Evolutionary conservation across 2,888 invertebrate species (phyloP).

Genomic region (Eupithecia subumbrata): DNA sequence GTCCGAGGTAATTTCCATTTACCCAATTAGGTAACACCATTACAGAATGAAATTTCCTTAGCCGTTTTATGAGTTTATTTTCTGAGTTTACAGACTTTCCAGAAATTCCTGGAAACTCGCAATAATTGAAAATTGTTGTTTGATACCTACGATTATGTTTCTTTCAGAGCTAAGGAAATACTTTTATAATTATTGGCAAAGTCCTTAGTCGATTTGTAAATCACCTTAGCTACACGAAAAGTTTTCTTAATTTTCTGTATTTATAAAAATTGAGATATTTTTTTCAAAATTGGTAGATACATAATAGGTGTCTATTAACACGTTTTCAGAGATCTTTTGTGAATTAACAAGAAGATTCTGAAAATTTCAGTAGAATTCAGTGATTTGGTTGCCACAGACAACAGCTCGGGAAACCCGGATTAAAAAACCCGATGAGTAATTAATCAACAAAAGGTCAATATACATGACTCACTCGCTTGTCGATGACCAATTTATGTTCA

Average conservation of each 20-base stretch:
- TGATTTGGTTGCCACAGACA: not conserved
- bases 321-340: not conserved
- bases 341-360: not conserved
- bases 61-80: conserved; percentile 32
- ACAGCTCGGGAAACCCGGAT: conserved; percentile 36
- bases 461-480: conserved; percentile 62
- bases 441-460: conserved; percentile 71
- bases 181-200: not conserved
- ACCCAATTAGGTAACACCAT: conserved; percentile 70
- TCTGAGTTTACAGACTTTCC: not conserved
- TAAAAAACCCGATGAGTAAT: conserved; percentile 62
- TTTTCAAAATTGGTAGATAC: not conserved
- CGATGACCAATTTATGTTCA: conserved; percentile 57
- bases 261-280: too few species aligned
- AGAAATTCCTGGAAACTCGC: not conserved
- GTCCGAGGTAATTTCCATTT: conserved; percentile 69
- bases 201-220: not conserved
- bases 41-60: conserved; percentile 59
- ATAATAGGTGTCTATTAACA: too few species aligned
- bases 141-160: not conserved
- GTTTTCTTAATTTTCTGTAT: not conserved
- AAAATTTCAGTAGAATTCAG: not conserved
- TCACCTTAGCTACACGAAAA: not conserved
- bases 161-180: not conserved
- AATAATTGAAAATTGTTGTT: not conserved